A percentile compares a stretch with the other conserved stretches of the same genome.
Conservation (phyloP, 2,113 vertebrate genomes). For the Callipepla squamata region DNA sequence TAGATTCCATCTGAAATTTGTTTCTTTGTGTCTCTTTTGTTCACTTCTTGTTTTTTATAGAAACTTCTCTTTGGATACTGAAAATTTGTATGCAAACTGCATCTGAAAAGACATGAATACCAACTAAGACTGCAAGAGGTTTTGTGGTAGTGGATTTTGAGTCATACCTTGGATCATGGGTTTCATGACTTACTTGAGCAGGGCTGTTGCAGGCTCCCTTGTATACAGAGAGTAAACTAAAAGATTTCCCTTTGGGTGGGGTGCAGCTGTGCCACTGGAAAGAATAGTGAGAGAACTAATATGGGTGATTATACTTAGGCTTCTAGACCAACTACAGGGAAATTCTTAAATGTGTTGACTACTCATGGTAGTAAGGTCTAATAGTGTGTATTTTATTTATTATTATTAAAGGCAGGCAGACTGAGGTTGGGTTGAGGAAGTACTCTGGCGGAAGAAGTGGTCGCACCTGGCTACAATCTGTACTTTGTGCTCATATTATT, state of each 20-base stretch:
- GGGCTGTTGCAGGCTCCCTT: neutral
- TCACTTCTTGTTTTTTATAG: neutral
- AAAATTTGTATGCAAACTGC: accelerated
- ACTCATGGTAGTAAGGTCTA: neutral
- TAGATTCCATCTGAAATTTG: neutral
- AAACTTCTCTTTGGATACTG: neutral
- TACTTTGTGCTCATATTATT: neutral
- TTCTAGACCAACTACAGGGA: neutral
- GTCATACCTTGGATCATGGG: neutral
- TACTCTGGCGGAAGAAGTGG: neutral
- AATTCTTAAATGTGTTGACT: neutral
- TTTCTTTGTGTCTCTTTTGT: neutral
- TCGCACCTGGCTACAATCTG: neutral
- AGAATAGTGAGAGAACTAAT: neutral
- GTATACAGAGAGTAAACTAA: accelerated
- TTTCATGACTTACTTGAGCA: neutral
- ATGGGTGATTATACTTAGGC: neutral
- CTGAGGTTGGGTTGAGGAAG: neutral
- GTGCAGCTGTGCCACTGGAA: neutral
- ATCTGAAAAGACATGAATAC: neutral
- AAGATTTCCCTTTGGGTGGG: accelerated
- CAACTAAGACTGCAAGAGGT: neutral
- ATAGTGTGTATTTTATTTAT: neutral
- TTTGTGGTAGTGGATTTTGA: neutral
- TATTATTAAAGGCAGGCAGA: neutral